Conservation (phyloP, 2,797 vertebrate species). For the Sarcophilus harrisii region DNA sequence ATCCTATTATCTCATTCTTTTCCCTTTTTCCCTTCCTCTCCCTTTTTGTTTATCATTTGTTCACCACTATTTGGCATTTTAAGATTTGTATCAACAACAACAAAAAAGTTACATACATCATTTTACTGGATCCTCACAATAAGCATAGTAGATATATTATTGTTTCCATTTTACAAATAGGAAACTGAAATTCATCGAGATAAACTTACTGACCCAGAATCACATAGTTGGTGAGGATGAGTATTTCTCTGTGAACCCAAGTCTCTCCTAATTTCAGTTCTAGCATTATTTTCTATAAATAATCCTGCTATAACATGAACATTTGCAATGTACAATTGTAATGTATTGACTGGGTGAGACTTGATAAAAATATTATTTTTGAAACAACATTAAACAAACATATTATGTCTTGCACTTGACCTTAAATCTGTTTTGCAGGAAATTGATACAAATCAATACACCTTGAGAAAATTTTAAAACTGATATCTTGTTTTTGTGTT, state of each 20-base stretch:
- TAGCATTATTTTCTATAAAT: neutral
- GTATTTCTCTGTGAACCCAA: neutral
- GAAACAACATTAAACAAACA: neutral
- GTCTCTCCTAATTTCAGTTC: neutral
- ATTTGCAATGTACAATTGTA: neutral
- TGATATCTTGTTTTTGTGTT: neutral
- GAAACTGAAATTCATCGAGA: neutral
- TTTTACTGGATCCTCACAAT: neutral
- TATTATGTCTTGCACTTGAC: neutral
- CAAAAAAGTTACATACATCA: neutral
- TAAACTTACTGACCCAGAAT: neutral
- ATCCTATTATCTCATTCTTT: neutral
- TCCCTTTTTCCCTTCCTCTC: neutral
- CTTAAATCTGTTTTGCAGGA: neutral
- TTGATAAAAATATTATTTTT: neutral
- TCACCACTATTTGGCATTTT: neutral
- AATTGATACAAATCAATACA: neutral
- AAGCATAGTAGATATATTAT: neutral
- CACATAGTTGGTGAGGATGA: neutral
- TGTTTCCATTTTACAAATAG: neutral
- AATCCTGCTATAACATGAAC: neutral
- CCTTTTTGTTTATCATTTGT: neutral
- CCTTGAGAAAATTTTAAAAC: neutral
- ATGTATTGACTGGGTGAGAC: neutral
- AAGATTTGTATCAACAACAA: neutral